Evolutionary conservation across 1,140 invertebrate genomes (phyloP).

Genomic region (Penaeus chinensis): DNA sequence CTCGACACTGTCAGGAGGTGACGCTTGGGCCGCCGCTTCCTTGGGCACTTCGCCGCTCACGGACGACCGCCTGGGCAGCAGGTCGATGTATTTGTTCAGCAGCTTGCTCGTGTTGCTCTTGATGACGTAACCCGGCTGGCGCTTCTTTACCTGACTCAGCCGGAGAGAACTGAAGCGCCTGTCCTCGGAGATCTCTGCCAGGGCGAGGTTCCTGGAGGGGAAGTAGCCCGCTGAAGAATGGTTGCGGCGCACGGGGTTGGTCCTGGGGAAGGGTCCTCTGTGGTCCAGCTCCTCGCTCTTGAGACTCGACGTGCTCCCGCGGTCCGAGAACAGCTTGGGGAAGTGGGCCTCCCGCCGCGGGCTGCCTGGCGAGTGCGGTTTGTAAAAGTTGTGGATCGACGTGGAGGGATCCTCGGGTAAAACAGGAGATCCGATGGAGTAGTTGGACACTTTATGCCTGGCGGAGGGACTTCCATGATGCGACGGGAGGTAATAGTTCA

Average conservation of each 20-base stretch:
- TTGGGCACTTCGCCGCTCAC: neutral
- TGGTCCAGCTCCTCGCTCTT: conserved; percentile 26
- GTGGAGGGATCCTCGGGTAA: neutral
- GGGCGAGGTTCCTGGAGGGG: conserved; percentile 39
- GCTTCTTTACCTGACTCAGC: conserved; percentile 27
- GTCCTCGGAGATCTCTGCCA: conserved; percentile 11
- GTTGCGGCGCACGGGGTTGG: conserved; percentile 35
- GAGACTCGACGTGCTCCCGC: conserved; percentile 47
- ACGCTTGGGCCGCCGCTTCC: neutral
- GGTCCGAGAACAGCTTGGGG: conserved; percentile 36
- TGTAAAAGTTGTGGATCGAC: conserved; percentile 7
- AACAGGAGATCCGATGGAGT: neutral
- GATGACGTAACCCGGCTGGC: conserved; percentile 29
- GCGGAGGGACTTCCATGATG: conserved; percentile 26
- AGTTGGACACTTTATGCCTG: conserved; percentile 40
- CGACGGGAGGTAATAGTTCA: neutral
- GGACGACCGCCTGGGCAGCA: neutral
- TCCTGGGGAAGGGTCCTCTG: conserved; percentile 20
- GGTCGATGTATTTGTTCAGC: conserved; percentile 19
- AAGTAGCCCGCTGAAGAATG: conserved; percentile 50
- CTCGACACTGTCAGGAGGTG: neutral
- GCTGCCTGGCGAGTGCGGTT: neutral
- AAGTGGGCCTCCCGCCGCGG: conserved; percentile 28
- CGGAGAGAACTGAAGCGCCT: conserved; percentile 43
- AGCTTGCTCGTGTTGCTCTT: conserved; percentile 20